Conservation (phyloP, 2,888 invertebrate species). For the Baccha elongata region DNA sequence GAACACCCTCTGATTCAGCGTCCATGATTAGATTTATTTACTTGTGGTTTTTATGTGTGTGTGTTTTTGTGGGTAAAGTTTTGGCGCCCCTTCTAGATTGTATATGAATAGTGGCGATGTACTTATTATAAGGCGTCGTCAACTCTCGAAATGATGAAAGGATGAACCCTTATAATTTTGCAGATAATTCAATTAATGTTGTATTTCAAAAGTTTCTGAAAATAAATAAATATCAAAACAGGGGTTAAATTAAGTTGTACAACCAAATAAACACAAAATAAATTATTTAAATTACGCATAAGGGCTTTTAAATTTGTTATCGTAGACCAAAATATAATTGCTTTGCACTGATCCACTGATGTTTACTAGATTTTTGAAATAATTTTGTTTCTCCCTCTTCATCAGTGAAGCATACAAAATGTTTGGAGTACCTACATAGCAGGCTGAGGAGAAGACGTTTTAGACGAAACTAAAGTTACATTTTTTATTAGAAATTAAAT, state of each 20-base stretch:
- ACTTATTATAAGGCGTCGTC: constrained; percentile 1
- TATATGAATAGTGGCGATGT: constrained; percentile 27
- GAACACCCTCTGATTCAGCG: constrained; percentile 81
- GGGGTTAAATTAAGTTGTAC: too few relatives aligned
- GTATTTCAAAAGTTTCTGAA: constrained; percentile 43
- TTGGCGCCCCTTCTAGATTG: constrained; percentile 24
- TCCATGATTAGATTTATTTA: constrained; percentile 78
- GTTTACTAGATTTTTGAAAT: too few relatives aligned
- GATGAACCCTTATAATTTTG: constrained; percentile 14
- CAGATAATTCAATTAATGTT: constrained; percentile 37
- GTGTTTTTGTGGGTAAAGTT: constrained; percentile 10
- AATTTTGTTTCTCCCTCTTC: too few relatives aligned
- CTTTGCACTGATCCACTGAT: too few relatives aligned
- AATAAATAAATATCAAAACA: constrained; percentile 14
- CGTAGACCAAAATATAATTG: too few relatives aligned
- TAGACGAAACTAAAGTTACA: too few relatives aligned
- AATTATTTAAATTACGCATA: too few relatives aligned
- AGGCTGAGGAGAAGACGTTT: too few relatives aligned
- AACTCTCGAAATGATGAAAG: constrained; percentile 15
- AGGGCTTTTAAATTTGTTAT: too few relatives aligned
- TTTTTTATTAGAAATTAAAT: too few relatives aligned
- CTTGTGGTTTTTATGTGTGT: constrained; percentile 12
- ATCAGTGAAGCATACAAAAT: too few relatives aligned
- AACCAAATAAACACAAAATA: background rate
- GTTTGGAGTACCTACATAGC: too few relatives aligned